Base-by-base conservation (phyloP, 2,113 vertebrate genomes). In the Pseudorasbora parva region DNA sequence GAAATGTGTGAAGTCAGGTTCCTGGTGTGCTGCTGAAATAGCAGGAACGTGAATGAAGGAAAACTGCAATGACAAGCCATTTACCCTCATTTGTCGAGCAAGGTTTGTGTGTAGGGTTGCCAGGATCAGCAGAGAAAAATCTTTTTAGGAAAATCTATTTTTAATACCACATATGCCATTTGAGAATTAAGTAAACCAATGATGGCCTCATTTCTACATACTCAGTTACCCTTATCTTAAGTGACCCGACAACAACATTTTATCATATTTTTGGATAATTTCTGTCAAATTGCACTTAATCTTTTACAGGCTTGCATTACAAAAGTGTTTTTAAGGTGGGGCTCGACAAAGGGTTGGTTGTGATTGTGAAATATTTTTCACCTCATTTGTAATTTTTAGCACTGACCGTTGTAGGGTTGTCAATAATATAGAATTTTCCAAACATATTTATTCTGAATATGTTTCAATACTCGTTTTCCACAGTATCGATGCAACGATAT, bases 11-110 rank as follows among this genome's bases (percentile, higher is more conserved):
- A 81, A 62, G 57, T 83, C 69, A 73, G 59, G 49, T 45, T 59
- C 80, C 59, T 57, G 72, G 56, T 74, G 43, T 27, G 49, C 57
- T 86, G 76, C 75, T 84, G 68, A 76, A 60, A 27, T 30, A n/a
- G 57, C 69, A 74, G 9, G 12, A 71, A 15, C 27, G 17, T 12
- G 64, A 64, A 49, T 49, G 27, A 66, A 49, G 49, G 47, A 82
- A 62, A 78, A 72, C 62, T 57, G 47, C 45, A 62, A 83, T 75
- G 27, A 68, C 25, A 57, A 60, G 64, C 47, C 25, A 25, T 66
- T 56, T 43, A 64, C 47, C 49, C 60, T 71, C 30, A 76, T 81
- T 62, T 37, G 51, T 75, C n/a, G n/a, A 41, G 68, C 41, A 41
- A 15, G 25, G 23, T 19, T 17, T 51, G 23, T 30, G 47, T 51